These are phyloP conservation scores for Nannoperca australis DNA, from an alignment of 2,797 vertebrate genomes.

Conservation along the genomic window DNA sequence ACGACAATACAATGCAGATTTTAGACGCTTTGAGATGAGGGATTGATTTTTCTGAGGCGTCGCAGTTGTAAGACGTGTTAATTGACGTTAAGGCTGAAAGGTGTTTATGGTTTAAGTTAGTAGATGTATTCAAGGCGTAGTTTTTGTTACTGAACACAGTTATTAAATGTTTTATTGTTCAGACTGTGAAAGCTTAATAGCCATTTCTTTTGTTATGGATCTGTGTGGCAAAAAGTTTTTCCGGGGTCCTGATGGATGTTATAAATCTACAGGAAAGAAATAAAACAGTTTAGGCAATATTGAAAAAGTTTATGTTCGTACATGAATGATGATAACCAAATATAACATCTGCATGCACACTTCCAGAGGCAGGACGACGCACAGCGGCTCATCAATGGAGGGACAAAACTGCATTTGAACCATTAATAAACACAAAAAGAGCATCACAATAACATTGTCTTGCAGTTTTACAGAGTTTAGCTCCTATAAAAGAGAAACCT, in stretches of 20 bases:
- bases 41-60: conserved; percentile 17
- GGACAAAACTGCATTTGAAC: background rate
- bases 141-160: too few relatives aligned
- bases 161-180: too few relatives aligned
- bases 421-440: background rate
- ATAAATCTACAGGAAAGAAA: background rate
- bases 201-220: background rate
- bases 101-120: background rate
- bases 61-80: background rate
- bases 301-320: conserved; percentile 42
- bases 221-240: background rate
- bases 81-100: background rate
- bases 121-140: too few relatives aligned
- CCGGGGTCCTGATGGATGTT: background rate
- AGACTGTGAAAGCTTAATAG: too few relatives aligned
- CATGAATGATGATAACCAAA: background rate
- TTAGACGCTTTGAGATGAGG: conserved; percentile 13
- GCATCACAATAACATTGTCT: background rate
- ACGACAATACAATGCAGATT: conserved; percentile 23
- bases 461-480: background rate
- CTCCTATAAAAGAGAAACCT: background rate
- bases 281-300: conserved; percentile 13
- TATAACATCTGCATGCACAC: background rate
- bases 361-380: background rate
- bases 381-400: background rate